Percentiles rank a stretch among this genome's conserved stretches.
Evolutionary conservation across 2,797 vertebrate genomes (phyloP).

Genomic region (Apogon hyalosoma): DNA sequence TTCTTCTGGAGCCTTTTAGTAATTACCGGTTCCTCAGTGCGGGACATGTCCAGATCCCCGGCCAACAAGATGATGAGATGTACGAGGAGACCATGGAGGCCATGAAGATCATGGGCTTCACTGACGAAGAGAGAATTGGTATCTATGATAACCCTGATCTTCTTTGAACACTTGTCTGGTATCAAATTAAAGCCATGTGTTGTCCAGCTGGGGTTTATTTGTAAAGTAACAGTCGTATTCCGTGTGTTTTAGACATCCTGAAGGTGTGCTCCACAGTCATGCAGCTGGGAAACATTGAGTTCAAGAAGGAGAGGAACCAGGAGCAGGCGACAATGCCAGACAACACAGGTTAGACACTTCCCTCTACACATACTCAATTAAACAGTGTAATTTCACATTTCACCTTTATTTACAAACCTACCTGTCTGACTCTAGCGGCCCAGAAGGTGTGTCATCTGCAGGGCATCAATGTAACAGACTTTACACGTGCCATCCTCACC

Average conservation of each 20-base stretch:
- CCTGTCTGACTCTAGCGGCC: conserved; percentile 83
- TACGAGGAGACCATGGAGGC: conserved; percentile 95
- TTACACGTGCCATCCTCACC: conserved; percentile 94
- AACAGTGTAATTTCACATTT: background rate
- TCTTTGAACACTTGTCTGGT: no score
- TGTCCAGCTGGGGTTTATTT: background rate
- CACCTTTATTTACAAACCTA: background rate
- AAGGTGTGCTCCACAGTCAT: conserved; percentile 95
- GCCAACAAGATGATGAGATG: conserved; percentile 93
- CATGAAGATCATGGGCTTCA: conserved; percentile 95
- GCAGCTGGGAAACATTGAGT: conserved; percentile 95
- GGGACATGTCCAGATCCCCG: conserved; percentile 90
- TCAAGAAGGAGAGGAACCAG: conserved; percentile 98
- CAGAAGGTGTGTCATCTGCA: conserved; percentile 98
- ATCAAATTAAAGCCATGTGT: background rate
- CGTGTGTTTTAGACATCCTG: conserved; percentile 86
- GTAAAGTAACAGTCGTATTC: background rate
- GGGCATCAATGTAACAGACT: conserved; percentile 98
- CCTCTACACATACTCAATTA: background rate
- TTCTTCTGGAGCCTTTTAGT: conserved; percentile 91
- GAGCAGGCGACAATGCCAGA: conserved; percentile 99
- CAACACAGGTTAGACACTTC: conserved; percentile 89
- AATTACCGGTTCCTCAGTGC: conserved; percentile 93
- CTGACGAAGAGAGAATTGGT: conserved; percentile 91
- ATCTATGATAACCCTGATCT: conserved; percentile 14